Conservation (phyloP, 2,113 vertebrate species). For the Sterrhoptilus dennistouni region DNA sequence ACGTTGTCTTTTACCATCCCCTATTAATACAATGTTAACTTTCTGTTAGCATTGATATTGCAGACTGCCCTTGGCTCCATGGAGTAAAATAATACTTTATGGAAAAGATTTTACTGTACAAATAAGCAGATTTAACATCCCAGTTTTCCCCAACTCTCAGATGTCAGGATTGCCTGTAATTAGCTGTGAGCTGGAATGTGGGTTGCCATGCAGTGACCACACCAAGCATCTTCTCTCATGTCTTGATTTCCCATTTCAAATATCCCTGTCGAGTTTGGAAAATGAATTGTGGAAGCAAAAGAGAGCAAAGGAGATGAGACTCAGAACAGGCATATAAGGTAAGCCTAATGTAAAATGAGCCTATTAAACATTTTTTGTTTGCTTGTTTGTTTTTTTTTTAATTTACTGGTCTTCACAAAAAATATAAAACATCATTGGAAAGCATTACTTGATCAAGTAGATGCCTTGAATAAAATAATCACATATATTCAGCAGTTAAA, state of each 20-base stretch:
- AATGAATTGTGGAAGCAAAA: background rate
- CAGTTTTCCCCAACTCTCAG: constrained; percentile 36
- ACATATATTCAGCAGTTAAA: background rate
- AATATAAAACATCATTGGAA: background rate
- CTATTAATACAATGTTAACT: background rate
- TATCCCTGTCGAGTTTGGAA: background rate
- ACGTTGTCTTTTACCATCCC: background rate
- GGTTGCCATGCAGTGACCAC: constrained; percentile 30
- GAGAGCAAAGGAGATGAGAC: background rate
- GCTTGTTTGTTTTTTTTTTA: background rate
- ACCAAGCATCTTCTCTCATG: constrained; percentile 22
- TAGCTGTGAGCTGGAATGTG: constrained; percentile 38
- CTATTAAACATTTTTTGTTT: background rate
- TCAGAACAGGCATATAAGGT: background rate
- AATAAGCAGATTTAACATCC: constrained; percentile 29
- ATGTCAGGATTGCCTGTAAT: constrained; percentile 25
- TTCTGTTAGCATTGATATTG: background rate
- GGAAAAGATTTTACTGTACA: constrained; percentile 29
- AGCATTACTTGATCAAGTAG: background rate
- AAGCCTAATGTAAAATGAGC: background rate
- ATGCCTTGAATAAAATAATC: background rate
- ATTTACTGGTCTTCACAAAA: background rate
- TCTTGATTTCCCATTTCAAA: constrained; percentile 42
- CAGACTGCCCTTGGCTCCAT: background rate
- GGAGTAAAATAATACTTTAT: constrained; percentile 20